Evolutionary conservation across 2,888 invertebrate species (phyloP).

Genomic region (Cistogaster globosa): DNA sequence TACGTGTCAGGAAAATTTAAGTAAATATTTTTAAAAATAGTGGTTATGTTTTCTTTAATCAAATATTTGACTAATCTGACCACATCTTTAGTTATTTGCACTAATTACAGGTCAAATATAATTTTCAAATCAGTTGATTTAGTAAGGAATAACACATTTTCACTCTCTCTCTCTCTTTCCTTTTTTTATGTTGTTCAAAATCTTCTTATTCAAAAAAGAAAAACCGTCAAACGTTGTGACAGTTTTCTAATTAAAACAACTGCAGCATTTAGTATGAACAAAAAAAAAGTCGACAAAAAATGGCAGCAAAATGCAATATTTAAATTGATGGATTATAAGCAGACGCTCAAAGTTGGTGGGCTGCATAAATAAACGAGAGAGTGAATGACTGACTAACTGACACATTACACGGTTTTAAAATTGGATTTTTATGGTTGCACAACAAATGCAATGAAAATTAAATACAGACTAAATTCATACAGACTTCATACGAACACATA

Average conservation of each 20-base stretch:
- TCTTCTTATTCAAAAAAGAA: constrained; percentile 1
- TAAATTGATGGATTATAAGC: constrained; percentile 65
- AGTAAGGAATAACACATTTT: neutral
- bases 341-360: constrained; percentile 37
- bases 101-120: too few species aligned
- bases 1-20: too few species aligned
- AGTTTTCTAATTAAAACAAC: constrained; percentile 57
- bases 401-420: constrained; percentile 54
- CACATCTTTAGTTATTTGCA: too few species aligned
- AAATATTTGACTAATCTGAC: too few species aligned
- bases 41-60: too few species aligned
- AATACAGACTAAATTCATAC: neutral
- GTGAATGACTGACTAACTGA: constrained; percentile 50
- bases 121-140: too few species aligned
- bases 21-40: too few species aligned
- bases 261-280: constrained; percentile 32
- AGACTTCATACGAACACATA: neutral
- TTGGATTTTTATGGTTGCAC: constrained; percentile 53
- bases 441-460: constrained; percentile 1
- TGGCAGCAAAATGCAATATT: constrained; percentile 47
- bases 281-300: constrained; percentile 27
- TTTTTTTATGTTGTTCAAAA: neutral
- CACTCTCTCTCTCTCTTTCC: neutral
- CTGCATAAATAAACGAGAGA: constrained; percentile 21
- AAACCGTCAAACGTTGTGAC: constrained; percentile 40